Base-by-base conservation (phyloP, 1,140 invertebrate species). In the Galendromus occidentalis region DNA sequence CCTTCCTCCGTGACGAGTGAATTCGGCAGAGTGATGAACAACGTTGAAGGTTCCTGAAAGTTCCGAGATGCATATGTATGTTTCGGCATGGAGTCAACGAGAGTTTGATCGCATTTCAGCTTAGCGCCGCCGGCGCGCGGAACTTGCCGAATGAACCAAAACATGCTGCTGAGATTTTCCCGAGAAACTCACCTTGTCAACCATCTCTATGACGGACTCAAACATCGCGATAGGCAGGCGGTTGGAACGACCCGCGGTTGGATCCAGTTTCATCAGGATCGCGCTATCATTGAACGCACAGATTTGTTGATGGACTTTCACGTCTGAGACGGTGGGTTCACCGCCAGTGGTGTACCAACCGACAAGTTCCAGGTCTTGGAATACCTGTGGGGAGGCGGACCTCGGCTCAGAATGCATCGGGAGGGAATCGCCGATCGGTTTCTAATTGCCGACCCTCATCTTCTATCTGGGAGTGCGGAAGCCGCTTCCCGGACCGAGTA, bases 311-410 rank as follows among this genome's bases (percentile, higher is more conserved):
- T 97, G 92, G 41, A 97, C 84, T 77, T 87, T 86, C 65, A 97
- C 91, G 72, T 98, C 93, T 44, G 81, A 81, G 66, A 85, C 83
- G 66, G 83, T 86, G 0, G 90, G 88, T 25, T 47, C 20, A 66
- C 91, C 90, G 28, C 91, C 92, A 47, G 91, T 95, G 18, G 91
- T 94, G 71, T 98, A 97, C 94, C 94, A 98, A 0, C 94, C 94
- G 68, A 97, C 81, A 73, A 97, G 94, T 74, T 97, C 93, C 83
- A 97, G 86, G 73, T 97, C 92, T 75, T 87, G 93, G 74, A 97
- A 97, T 2, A 94, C 91, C 80, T 93, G 88, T 70, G 79, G 79
- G 69, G 78, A 68, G 29, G 76, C 64, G 69, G 69, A 20, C 47
- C 41, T 17, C n/a, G n/a, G n/a, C n/a, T n/a, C n/a, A n/a, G n/a